phyloP scores from a whole-genome alignment of 2,888 invertebrate genomes.

The Eupithecia insigniata region DNA sequence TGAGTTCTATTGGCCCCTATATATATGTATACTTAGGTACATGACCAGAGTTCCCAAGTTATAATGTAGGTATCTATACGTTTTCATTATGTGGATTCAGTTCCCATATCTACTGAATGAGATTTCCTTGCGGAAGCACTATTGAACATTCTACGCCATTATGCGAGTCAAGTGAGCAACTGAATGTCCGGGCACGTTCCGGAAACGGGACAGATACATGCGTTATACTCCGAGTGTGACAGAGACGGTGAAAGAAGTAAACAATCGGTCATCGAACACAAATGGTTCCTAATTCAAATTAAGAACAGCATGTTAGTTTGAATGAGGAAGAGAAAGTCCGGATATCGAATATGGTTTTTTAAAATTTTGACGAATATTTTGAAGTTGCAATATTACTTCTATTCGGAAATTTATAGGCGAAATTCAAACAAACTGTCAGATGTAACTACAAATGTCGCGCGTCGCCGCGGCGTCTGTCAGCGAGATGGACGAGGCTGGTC shows the following conservation, averaged over 20 bases:
- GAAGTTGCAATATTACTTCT: neutral
- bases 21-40: too few relatives aligned
- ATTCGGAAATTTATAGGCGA: neutral
- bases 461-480: constrained; percentile 49
- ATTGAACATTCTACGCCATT: constrained; percentile 43
- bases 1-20: neutral
- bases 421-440: constrained; percentile 24
- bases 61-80: neutral
- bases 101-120: constrained; percentile 9
- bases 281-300: constrained; percentile 22
- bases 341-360: constrained; percentile 9
- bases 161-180: constrained; percentile 26
- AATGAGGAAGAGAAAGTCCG: constrained; percentile 6
- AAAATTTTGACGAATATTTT: neutral
- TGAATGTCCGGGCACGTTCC: constrained; percentile 27
- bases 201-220: constrained; percentile 17
- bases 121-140: constrained; percentile 12
- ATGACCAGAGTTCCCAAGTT: neutral
- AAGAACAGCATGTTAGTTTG: constrained; percentile 9
- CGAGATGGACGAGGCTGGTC: constrained; percentile 55
- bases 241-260: constrained; percentile 15
- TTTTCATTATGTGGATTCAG: neutral
- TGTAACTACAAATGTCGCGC: constrained; percentile 26
- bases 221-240: constrained; percentile 1
- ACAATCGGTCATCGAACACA: constrained; percentile 20